Evolutionary conservation across 2,888 invertebrate genomes (phyloP), one percentile per base, ranked within the genome.

Genomic region (Limenitis camilla): DNA sequence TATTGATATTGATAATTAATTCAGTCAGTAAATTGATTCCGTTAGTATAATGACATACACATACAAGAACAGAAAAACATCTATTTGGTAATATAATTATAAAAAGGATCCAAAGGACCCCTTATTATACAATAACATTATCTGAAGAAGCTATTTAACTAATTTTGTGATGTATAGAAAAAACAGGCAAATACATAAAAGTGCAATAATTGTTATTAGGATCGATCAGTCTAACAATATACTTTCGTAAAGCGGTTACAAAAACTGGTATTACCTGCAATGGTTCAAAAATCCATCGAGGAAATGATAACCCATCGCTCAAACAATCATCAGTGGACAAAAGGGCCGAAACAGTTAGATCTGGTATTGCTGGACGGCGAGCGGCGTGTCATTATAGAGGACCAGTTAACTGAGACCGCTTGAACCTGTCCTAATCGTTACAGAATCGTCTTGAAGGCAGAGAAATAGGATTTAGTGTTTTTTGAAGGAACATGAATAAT

Each of bases 281-380:
- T 75, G 73, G 71, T 53, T 49, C 43, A 46, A 47, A 49, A 44
- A 53, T 46, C 46, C 51, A 41, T 35, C 43, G 40, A 48, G 41
- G 49, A 71, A 74, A 73, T 73, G 61, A 74, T 75, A 72, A 68
- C 63, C 73, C 73, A 74, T 78, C 74, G 71, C 67, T 76, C 77
- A 70, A 66, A 76, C 79, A 76, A 76, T 77, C 74, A 78, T 71
- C 70, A 58, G 63, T 70, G 65, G 70, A 83, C 81, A 83, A 82
- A 82, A 82, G 83, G 81, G 74, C 77, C 78, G 68, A 74, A 77
- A 80, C 77, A 78, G 78, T 79, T 78, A 77, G 64, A 69, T 62
- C 68, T 66, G 61, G 68, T 69, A 71, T 74, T 75, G 76, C 75
- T 73, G 69, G 65, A 66, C 68, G 64, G 60, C 61, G 58, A 67